A percentile compares a stretch with the other conserved stretches of the same genome.
Conservation (phyloP, 2,888 invertebrate genomes). For the Teleogryllus oceanicus region DNA sequence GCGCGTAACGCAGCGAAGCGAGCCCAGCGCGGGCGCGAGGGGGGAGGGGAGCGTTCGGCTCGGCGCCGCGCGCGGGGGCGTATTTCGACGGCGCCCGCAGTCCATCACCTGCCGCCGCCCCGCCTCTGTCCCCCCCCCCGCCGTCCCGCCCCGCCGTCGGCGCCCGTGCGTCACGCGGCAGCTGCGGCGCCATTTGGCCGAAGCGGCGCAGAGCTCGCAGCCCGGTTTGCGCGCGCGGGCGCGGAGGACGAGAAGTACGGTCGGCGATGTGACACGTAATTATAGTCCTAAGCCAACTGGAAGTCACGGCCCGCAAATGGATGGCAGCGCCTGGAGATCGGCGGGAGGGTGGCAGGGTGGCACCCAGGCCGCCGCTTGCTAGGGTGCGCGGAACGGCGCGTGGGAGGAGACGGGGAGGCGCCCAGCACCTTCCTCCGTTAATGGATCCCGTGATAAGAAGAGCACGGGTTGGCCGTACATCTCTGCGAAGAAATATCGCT, state of each 20-base stretch:
- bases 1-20: too few species aligned
- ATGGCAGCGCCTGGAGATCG: not conserved
- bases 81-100: not conserved
- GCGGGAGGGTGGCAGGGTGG: not conserved
- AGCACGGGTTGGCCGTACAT: slow-evolving; percentile 18
- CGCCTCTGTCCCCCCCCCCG: not conserved
- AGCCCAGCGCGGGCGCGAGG: too few species aligned
- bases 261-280: not conserved
- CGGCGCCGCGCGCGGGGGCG: too few species aligned
- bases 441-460: slow-evolving; percentile 18
- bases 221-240: too few species aligned
- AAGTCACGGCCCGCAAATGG: not conserved
- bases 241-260: not conserved
- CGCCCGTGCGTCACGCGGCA: not conserved
- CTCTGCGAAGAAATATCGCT: slow-evolving; percentile 18
- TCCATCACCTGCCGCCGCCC: slow-evolving; percentile 2
- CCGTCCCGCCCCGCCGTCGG: not conserved
- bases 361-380: too few species aligned
- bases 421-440: not conserved
- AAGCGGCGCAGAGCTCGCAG: not conserved
- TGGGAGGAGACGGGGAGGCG: not conserved
- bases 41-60: too few species aligned
- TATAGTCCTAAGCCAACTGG: not conserved
- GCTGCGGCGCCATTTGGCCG: not conserved
- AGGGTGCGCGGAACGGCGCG: not conserved